These are phyloP conservation scores for Nyctalus aviator DNA, from an alignment of 2,797 vertebrate genomes.

Conservation along the genomic window DNA sequence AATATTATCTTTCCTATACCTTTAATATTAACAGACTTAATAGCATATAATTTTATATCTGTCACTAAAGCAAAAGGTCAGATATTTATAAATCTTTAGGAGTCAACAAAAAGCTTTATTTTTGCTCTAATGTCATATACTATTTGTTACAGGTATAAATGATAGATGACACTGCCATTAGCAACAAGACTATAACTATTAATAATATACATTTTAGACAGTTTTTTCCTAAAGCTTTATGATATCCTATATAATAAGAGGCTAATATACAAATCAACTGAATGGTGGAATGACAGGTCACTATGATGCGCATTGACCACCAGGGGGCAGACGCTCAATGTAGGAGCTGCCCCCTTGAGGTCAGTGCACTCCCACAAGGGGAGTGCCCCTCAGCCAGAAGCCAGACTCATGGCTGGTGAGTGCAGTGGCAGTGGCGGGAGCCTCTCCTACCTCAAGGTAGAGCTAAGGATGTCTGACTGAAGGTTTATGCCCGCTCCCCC, in stretches of 20 bases:
- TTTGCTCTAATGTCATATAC: slow-evolving; percentile 35
- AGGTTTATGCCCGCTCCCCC: too few relatives aligned
- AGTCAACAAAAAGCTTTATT: not conserved
- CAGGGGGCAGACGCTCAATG: too few relatives aligned
- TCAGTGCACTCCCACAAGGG: too few relatives aligned
- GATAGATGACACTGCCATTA: not conserved
- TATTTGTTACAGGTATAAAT: not conserved
- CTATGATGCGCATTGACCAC: too few relatives aligned
- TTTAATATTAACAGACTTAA: slow-evolving; percentile 18
- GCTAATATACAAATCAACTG: too few relatives aligned
- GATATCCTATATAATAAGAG: not conserved
- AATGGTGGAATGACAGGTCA: too few relatives aligned
- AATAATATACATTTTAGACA: not conserved
- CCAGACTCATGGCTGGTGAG: too few relatives aligned
- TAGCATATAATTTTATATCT: slow-evolving; percentile 34
- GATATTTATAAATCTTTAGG: slow-evolving; percentile 44
- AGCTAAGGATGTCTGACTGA: too few relatives aligned
- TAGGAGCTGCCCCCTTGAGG: too few relatives aligned
- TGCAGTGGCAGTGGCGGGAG: too few relatives aligned
- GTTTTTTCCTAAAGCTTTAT: not conserved
- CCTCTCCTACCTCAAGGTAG: too few relatives aligned
- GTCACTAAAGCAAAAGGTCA: slow-evolving; percentile 46
- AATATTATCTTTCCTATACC: not conserved
- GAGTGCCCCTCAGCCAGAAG: too few relatives aligned
- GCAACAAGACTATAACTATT: slow-evolving; percentile 23